phyloP scores from a whole-genome alignment of 2,888 invertebrate genomes.

The Endotricha flammealis region DNA sequence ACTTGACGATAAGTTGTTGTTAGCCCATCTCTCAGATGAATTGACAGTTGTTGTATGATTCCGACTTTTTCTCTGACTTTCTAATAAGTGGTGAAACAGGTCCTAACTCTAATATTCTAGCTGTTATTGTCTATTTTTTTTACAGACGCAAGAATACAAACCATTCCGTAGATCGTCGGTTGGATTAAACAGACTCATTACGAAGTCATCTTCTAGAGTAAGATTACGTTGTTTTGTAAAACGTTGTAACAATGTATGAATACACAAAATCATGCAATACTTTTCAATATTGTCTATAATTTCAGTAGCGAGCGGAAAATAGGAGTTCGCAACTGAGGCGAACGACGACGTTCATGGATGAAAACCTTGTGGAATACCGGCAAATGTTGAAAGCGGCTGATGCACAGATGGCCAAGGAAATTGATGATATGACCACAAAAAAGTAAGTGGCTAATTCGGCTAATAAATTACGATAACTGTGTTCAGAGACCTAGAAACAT shows the following conservation, averaged over 20 bases:
- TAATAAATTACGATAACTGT: too few relatives aligned
- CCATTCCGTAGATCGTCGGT: constrained; percentile 67
- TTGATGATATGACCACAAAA: constrained; percentile 90
- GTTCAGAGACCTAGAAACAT: too few relatives aligned
- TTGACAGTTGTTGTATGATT: too few relatives aligned
- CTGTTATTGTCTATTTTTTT: constrained; percentile 24
- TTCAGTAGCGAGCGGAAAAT: constrained; percentile 72
- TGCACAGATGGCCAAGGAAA: constrained; percentile 87
- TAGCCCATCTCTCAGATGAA: too few relatives aligned
- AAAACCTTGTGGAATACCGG: constrained; percentile 80
- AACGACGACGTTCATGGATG: constrained; percentile 83
- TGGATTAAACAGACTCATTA: constrained; percentile 64
- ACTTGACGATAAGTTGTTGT: too few relatives aligned
- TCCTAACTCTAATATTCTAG: too few relatives aligned
- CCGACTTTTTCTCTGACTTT: too few relatives aligned
- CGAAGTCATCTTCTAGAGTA: constrained; percentile 54
- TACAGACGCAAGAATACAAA: constrained; percentile 57
- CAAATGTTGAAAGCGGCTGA: constrained; percentile 83
- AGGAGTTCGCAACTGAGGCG: constrained; percentile 57
- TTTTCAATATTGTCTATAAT: constrained; percentile 35
- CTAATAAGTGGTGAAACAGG: too few relatives aligned
- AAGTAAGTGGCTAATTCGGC: too few relatives aligned
- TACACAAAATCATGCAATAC: constrained; percentile 26
- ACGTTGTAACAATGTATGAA: constrained; percentile 3
- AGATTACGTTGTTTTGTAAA: constrained; percentile 26